A percentile compares a stretch with the other conserved stretches of the same genome.
These are phyloP conservation scores for Trachythela sp. DNA, from an alignment of 64 coral and sea anemone genomes.

Conservation along the genomic window DNA sequence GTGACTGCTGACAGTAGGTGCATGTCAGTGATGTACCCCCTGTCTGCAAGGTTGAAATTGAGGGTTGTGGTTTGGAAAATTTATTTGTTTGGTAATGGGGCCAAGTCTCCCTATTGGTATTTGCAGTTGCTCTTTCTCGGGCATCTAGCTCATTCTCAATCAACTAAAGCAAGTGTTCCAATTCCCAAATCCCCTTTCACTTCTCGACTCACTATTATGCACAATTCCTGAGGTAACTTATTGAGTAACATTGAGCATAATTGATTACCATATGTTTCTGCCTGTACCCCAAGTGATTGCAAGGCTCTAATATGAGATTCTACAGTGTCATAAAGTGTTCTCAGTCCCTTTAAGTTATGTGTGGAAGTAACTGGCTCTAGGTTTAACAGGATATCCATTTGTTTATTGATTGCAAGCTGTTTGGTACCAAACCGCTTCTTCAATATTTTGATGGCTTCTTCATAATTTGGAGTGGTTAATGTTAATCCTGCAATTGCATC, in stretches of 20 bases:
- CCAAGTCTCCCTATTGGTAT: background rate
- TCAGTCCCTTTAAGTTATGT: background rate
- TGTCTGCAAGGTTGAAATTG: background rate
- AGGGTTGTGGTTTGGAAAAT: background rate
- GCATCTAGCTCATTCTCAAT: background rate
- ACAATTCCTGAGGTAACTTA: background rate
- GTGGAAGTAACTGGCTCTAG: background rate
- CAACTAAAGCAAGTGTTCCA: background rate
- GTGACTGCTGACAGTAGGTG: slow-evolving; percentile 2
- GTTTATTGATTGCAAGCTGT: background rate
- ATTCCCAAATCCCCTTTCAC: background rate
- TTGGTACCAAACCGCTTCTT: background rate
- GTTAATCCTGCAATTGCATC: background rate
- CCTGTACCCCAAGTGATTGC: background rate
- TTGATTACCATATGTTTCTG: background rate
- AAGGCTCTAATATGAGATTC: background rate
- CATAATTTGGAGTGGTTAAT: background rate
- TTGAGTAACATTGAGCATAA: background rate
- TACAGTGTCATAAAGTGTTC: slow-evolving; percentile 7
- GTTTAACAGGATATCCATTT: background rate
- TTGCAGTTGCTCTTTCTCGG: background rate
- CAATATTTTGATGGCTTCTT: background rate
- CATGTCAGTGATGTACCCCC: background rate
- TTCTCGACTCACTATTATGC: background rate
- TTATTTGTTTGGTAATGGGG: background rate